Evolutionary conservation across 23 tunicate species (phyloP).

Genomic region (Ascidia mentula): DNA sequence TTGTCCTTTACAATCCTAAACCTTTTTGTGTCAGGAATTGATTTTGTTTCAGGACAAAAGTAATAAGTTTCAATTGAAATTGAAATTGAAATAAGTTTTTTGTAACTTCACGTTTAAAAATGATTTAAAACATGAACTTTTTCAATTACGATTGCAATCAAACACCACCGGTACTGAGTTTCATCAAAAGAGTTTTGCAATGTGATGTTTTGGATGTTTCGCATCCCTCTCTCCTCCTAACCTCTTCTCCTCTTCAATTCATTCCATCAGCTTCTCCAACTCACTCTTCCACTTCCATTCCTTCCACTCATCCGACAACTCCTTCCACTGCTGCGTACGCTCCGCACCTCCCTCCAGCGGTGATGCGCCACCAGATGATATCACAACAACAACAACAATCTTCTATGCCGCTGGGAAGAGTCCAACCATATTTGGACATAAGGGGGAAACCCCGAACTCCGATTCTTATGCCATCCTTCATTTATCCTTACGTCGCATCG

Average conservation of each 20-base stretch:
- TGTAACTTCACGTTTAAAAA: too few species aligned
- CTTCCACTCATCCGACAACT: background rate
- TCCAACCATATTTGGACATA: background rate
- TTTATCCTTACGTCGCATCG: background rate
- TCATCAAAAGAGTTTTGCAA: too few species aligned
- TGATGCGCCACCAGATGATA: background rate
- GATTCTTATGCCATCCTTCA: background rate
- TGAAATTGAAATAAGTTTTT: too few species aligned
- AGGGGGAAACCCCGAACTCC: background rate
- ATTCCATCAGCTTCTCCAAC: background rate
- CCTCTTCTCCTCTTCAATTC: background rate
- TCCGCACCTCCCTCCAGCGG: background rate
- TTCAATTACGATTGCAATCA: too few species aligned
- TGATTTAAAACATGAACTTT: too few species aligned
- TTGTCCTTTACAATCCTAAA: background rate
- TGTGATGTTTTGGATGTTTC: too few species aligned
- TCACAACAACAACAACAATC: background rate
- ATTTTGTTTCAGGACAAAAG: too few species aligned
- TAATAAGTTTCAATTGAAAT: too few species aligned
- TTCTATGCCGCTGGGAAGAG: background rate
- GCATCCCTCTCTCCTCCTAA: too few species aligned
- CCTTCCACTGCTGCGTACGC: background rate
- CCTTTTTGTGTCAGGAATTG: too few species aligned
- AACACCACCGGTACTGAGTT: too few species aligned
- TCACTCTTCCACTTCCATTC: background rate